phyloP scores from a whole-genome alignment of 2,888 invertebrate species.

The Drosophila subquinaria region DNA sequence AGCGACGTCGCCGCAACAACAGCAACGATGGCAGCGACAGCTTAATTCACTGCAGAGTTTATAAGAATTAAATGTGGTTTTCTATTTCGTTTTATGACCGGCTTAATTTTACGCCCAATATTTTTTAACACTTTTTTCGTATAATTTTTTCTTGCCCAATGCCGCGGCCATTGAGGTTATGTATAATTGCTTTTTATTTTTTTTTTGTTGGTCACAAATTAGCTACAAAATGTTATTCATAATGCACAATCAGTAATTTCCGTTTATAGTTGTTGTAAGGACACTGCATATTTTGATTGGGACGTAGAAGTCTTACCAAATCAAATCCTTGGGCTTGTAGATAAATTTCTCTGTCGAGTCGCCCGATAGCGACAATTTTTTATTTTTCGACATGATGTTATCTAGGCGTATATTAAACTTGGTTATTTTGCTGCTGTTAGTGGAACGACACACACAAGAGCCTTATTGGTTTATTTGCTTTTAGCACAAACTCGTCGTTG shows the following conservation, averaged over 20 bases:
- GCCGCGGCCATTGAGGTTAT: slow-evolving; percentile 66
- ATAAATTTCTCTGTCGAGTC: slow-evolving; percentile 79
- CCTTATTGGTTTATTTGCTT: slow-evolving; percentile 24
- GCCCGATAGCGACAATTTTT: slow-evolving; percentile 82
- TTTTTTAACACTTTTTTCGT: slow-evolving; percentile 44
- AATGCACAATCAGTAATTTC: background rate
- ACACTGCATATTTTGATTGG: slow-evolving; percentile 11
- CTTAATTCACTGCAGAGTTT: slow-evolving; percentile 5
- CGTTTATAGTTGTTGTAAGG: slow-evolving; percentile 9
- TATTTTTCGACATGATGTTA: slow-evolving; percentile 84
- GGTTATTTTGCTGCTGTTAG: slow-evolving; percentile 81
- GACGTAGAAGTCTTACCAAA: slow-evolving; percentile 76
- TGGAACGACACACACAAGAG: slow-evolving; percentile 44
- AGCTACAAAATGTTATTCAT: slow-evolving; percentile 13
- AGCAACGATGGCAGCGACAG: slow-evolving; percentile 7
- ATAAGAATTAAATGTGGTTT: background rate
- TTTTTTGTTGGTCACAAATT: slow-evolving; percentile 12
- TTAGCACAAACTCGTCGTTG: slow-evolving; percentile 45
- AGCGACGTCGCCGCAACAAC: slow-evolving; percentile 52
- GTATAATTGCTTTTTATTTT: slow-evolving; percentile 36
- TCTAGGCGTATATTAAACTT: slow-evolving; percentile 83
- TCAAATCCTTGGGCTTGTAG: slow-evolving; percentile 84
- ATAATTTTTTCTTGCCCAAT: slow-evolving; percentile 47
- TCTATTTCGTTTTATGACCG: background rate
- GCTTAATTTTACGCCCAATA: slow-evolving; percentile 34